Evolutionary conservation across 2,113 vertebrate species (phyloP), one percentile per base, ranked within the genome.

Genomic region (Xiphorhynchus elegans): DNA sequence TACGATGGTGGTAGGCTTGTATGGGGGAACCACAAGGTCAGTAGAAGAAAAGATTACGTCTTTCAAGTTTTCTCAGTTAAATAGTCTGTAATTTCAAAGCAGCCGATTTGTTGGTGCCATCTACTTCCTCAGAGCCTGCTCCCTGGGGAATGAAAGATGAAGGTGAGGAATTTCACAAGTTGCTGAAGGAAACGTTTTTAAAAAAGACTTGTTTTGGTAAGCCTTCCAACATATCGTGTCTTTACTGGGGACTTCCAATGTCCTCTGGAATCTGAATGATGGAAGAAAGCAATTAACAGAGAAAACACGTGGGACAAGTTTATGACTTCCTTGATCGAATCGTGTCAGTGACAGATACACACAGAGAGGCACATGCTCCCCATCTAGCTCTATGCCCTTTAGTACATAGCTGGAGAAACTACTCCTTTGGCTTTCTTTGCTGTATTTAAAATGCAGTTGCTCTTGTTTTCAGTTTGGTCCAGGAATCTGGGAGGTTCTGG

Each of bases 141-240:
- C 49, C 77, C 49, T 46, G 29, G 8, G 67, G 85, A 95, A 81
- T 59, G 67, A 90, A 84, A 88, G 84, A 90, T 52, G 84, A 87
- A 95, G 93, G 95, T 96, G 97, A 94, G 95, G 96, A 97, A 97
- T 97, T 97, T 97, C 94, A 87, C 96, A 95, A 94, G 81, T 64
- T 96, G 79, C 87, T 96, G 91, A 96, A 94, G 97, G 59, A 90
- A 96, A 81, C 5, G 3, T 83, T 94, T 13, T 0, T n/a, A 69
- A 87, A 89, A 84, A 87, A 55, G 31, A 3, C 28, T 94, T 91
- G 85, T 90, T 97, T 96, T 95, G 90, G 59, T 94, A 84, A 93
- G 78, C 87, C 35, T 94, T 92, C 91, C 3, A 16, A 80, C 50
- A 79, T 58, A 62, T 58, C 33, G 33, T 13, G 4, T 77, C 68